Base-by-base conservation (phyloP, 2,888 invertebrate species). In the Pimpla rufipes region DNA sequence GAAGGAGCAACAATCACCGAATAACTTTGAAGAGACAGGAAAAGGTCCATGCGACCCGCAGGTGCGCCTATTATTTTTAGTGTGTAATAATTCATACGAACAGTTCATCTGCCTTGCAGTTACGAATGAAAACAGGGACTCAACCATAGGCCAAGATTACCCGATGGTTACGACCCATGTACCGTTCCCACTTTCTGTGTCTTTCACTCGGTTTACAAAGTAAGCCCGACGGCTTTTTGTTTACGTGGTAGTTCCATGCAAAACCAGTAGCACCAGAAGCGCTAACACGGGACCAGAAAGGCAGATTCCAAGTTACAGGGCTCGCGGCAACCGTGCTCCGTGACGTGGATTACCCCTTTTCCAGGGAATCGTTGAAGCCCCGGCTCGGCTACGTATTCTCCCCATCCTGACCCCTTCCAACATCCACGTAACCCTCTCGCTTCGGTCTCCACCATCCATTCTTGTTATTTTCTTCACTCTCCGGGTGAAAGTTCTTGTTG, bases 401-500 rank as follows among this genome's bases (percentile, higher is more conserved):
- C 45, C 21, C 71, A 42, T 59, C 62, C 55, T 45, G 10, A 67
- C 50, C 37, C 59, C 73, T 67, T 68, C 23, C 71, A 67, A 76
- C 79, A 79, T 76, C 73, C 76, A 62, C 35, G 29, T 55, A 66
- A 67, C 55, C 29, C 35, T 47, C 67, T 18, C 57, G 11, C 57
- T n/a, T 42, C 55, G 37, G 70, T 81, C 57, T 62, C 50, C n/a
- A 55, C 78, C 85, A 87, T 87, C 82, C 75, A 87, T 87, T 85
- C 85, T 87, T 85, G 85, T 87, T 87, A 87, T 84, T 83, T 85
- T 80, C 81, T 81, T 84, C 77, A 66, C 73, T 55, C 71, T 18
- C 50, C 70, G 68, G 37, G 57, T 13, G 50, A 70, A 82, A 85
- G 67, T 85, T 87, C 80, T 87, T 85, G 83, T 45, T 78, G 81